Conservation (phyloP, 2,888 invertebrate species). For the Xanthia icteritia region DNA sequence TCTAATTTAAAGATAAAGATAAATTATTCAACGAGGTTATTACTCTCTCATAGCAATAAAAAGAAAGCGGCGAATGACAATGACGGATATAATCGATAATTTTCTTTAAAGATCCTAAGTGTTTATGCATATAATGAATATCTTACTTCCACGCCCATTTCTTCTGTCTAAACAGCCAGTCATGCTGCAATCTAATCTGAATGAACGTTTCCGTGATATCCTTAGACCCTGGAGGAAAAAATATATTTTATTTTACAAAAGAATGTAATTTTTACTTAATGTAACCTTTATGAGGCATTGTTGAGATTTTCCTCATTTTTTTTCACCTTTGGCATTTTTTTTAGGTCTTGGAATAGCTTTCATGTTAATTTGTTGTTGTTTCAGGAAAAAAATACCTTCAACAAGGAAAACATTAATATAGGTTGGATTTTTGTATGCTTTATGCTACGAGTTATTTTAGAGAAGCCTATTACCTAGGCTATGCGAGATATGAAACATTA, state of each 20-base stretch:
- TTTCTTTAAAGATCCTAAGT: too few relatives aligned
- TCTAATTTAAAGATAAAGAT: too few relatives aligned
- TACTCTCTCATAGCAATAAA: too few relatives aligned
- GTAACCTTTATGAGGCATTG: background rate
- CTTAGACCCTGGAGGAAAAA: conserved; percentile 83
- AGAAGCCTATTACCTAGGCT: background rate
- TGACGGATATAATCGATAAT: too few relatives aligned
- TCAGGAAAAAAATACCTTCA: background rate
- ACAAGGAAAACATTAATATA: background rate
- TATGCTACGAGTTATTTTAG: too few relatives aligned
- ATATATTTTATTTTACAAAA: background rate
- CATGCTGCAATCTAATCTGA: conserved; percentile 86
- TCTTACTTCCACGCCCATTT: conserved; percentile 89
- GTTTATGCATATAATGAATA: background rate
- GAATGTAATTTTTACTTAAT: background rate
- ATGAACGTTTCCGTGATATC: conserved; percentile 87
- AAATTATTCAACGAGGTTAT: too few relatives aligned
- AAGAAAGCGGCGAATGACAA: too few relatives aligned
- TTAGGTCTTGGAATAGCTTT: too few relatives aligned
- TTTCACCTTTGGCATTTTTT: background rate
- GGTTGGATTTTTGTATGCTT: background rate
- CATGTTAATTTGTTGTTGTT: background rate
- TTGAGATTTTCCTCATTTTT: background rate
- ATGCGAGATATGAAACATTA: background rate
- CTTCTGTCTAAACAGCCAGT: conserved; percentile 85